Base-by-base conservation (phyloP, 1,140 invertebrate species). In the Mylabris phalerata region DNA sequence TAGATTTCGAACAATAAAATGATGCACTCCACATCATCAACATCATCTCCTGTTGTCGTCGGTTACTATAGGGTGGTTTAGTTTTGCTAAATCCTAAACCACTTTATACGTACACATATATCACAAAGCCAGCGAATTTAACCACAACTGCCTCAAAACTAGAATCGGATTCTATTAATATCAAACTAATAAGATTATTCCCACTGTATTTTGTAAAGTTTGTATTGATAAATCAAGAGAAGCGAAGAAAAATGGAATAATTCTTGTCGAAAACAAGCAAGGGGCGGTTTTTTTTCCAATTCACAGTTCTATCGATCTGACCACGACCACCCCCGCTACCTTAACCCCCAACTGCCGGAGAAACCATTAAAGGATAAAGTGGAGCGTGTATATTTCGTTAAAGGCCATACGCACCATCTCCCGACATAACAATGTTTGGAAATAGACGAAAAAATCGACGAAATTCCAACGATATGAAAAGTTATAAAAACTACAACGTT, bases 1-100 rank as follows among this genome's bases (percentile, higher is more conserved):
- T 60, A 61, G 60, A 64, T 67, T 67, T 47, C 48, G 4, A 32
- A 62, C 62, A 67, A 67, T 67, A 67, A 65, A 63, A 65, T 59
- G 62, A 66, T 64, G 62, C 57, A 64, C 60, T 63, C 60, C 61
- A 55, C 52, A 55, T 55, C 45, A 19, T 19, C 19, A 19, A 19
- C 19, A 19, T 47, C 46, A 46, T 38, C 32, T 32, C 32, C 24
- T 42, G 9, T 42, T 9, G 5, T n/a, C 19, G 19, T 19, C 19
- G 19, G 41, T 42, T 42, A 10, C 41, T 42, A 11, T 11, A 4
- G 41, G 44, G 26, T 38, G 27, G 41, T 42, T 10, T 42, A 42
- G 9, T 42, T 42, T 11, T 42, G 9, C 11, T 26, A 19, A 41
- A 26, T 10, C 32, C 50, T 38, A 41, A 51, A 38, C 49, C 49